A percentile compares a stretch with the other conserved stretches of the same genome.
Conservation (phyloP, 1,140 invertebrate genomes). For the Pachyrhynchus sulphureomaculatus region DNA sequence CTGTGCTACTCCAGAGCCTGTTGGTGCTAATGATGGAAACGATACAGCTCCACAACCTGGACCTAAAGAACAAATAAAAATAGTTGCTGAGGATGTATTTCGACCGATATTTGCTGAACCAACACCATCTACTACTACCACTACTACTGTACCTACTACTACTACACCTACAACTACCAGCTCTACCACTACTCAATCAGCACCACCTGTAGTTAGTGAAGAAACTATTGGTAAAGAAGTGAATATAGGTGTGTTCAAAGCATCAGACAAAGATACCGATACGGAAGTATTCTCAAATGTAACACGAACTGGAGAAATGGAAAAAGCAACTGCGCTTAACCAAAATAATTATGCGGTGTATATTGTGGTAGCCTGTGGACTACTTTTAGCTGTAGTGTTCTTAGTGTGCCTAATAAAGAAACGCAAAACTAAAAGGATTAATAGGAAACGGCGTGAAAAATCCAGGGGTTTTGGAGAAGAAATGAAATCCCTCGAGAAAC, state of each 20-base stretch:
- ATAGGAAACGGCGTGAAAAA: slow-evolving; percentile 23
- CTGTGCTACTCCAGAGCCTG: slow-evolving; percentile 36
- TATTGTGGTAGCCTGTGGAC: slow-evolving; percentile 32
- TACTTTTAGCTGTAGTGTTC: slow-evolving; percentile 32
- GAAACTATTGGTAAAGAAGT: slow-evolving; percentile 11
- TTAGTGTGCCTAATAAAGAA: slow-evolving; percentile 32
- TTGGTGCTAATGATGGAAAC: slow-evolving; percentile 33
- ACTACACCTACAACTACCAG: not conserved
- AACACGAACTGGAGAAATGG: slow-evolving; percentile 34
- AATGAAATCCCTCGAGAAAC: slow-evolving; percentile 51
- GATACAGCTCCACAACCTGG: slow-evolving; percentile 27
- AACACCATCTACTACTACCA: slow-evolving; percentile 4
- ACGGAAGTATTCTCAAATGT: slow-evolving; percentile 17
- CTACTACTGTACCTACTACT: not conserved
- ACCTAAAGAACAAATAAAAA: slow-evolving; percentile 33
- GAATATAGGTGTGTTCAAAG: slow-evolving; percentile 14
- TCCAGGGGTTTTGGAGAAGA: slow-evolving; percentile 40
- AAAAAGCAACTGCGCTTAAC: slow-evolving; percentile 32
- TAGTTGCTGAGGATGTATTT: slow-evolving; percentile 37
- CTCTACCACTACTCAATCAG: not conserved
- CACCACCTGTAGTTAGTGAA: slow-evolving; percentile 5
- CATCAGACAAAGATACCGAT: slow-evolving; percentile 17
- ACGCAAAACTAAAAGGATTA: slow-evolving; percentile 29
- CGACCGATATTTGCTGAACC: slow-evolving; percentile 17
- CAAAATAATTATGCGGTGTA: slow-evolving; percentile 36